Evolutionary conservation across 2,797 vertebrate species (phyloP).

Genomic region (Tachyglossus aculeatus): DNA sequence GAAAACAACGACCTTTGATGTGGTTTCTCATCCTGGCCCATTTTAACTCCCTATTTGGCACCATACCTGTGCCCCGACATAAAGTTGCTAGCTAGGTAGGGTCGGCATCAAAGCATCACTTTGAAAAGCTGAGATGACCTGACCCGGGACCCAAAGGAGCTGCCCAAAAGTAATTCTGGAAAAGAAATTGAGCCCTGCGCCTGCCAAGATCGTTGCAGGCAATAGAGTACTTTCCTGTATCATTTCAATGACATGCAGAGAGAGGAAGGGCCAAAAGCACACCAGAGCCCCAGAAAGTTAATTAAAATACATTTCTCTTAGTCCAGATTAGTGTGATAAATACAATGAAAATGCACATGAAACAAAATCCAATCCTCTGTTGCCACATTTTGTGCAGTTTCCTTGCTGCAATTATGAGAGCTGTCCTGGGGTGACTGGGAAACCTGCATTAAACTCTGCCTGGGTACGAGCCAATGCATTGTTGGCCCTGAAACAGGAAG

Average conservation of each 20-base stretch:
- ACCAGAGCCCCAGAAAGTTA: conserved; percentile 40
- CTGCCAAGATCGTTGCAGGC: not conserved
- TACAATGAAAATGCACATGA: not conserved
- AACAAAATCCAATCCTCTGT: conserved; percentile 9
- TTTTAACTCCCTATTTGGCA: too few species aligned
- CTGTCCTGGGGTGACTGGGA: not conserved
- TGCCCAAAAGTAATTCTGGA: conserved; percentile 15
- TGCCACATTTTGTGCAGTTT: conserved; percentile 25
- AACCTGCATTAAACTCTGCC: not conserved
- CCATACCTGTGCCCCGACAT: too few species aligned
- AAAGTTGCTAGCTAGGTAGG: too few species aligned
- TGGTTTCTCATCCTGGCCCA: too few species aligned
- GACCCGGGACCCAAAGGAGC: conserved; percentile 13
- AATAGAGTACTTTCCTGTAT: conserved; percentile 32
- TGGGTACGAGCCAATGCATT: not conserved
- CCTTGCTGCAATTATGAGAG: conserved; percentile 10
- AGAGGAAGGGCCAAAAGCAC: conserved; percentile 21
- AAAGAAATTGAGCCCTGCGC: conserved; percentile 25
- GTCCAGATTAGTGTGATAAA: conserved; percentile 44
- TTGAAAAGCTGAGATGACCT: too few species aligned
- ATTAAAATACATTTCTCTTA: conserved; percentile 57
- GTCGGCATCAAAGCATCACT: too few species aligned
- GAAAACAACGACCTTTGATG: too few species aligned
- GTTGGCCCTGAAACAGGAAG: not conserved
- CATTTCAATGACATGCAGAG: conserved; percentile 1